A percentile compares a stretch with the other conserved stretches of the same genome.
Conservation (phyloP, 2,888 invertebrate species). For the Microdon myrmicae region DNA sequence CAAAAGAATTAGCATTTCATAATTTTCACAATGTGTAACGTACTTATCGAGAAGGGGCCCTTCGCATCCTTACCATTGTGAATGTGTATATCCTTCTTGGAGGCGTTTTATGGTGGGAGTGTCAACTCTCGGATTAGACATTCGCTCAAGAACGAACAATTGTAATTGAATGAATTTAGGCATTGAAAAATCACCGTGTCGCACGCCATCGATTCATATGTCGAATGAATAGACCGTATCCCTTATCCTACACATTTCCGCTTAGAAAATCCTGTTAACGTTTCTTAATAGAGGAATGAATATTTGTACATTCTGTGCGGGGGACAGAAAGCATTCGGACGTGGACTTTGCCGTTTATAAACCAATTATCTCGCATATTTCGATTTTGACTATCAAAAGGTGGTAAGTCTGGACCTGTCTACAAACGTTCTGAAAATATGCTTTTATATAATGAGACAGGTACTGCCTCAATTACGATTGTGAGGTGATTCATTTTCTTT, state of each 20-base stretch:
- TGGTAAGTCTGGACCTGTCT: no score
- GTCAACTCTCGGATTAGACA: slow-evolving; percentile 46
- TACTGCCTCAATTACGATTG: no score
- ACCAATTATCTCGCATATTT: slow-evolving; percentile 30
- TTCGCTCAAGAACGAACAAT: slow-evolving; percentile 48
- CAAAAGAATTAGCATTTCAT: slow-evolving; percentile 50
- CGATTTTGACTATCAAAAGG: no score
- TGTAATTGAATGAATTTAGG: slow-evolving; percentile 50
- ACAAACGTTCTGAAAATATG: no score
- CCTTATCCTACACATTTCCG: slow-evolving; percentile 47
- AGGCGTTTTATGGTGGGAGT: slow-evolving; percentile 47
- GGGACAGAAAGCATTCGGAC: no score
- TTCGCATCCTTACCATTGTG: slow-evolving; percentile 39
- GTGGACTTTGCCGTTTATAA: slow-evolving; percentile 10
- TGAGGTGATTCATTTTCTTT: no score
- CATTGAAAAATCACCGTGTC: slow-evolving; percentile 51
- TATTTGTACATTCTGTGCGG: no score
- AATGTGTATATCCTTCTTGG: slow-evolving; percentile 29
- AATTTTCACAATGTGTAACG: slow-evolving; percentile 39
- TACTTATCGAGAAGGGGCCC: slow-evolving; percentile 34
- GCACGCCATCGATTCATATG: slow-evolving; percentile 39
- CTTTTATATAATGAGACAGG: no score
- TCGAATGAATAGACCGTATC: slow-evolving; percentile 12
- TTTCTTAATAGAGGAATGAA: no score
- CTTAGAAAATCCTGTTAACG: slow-evolving; percentile 24